Evolutionary conservation across 2,113 vertebrate genomes (phyloP).

Genomic region (Climacteris rufus): DNA sequence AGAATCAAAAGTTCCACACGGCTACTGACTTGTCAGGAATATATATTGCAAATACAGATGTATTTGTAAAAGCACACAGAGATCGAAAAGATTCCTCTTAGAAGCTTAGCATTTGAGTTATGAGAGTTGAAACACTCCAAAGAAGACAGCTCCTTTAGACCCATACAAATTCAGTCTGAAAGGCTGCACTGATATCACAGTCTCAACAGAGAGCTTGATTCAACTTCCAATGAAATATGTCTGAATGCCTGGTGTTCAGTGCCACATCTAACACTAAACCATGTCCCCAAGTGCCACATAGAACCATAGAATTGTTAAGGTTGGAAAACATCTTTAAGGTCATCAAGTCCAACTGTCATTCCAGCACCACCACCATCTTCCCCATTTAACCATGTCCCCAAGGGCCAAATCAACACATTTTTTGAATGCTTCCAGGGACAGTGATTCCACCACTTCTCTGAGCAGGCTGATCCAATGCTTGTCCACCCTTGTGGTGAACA

Average conservation of each 20-base stretch:
- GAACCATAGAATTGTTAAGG: neutral
- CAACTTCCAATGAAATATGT: neutral
- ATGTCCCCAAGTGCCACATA: neutral
- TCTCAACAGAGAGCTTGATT: neutral
- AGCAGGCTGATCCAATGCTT: neutral
- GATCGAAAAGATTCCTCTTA: neutral
- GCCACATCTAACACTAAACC: neutral
- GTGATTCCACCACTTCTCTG: neutral
- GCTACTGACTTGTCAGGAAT: neutral
- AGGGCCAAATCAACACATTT: neutral
- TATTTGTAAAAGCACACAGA: neutral
- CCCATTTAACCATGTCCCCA: neutral
- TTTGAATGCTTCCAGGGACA: neutral
- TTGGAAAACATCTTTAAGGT: neutral
- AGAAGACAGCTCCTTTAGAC: neutral
- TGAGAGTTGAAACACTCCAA: neutral
- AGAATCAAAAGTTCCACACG: neutral
- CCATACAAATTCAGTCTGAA: neutral
- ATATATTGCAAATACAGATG: neutral
- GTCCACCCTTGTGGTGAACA: neutral
- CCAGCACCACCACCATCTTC: too few relatives aligned
- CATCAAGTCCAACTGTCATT: neutral
- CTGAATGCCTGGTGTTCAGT: neutral
- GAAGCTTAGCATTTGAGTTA: neutral
- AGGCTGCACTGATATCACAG: neutral